Percentiles rank a stretch among this genome's conserved stretches.
Conservation (phyloP, 2,888 invertebrate genomes). For the Leucozona laternaria region DNA sequence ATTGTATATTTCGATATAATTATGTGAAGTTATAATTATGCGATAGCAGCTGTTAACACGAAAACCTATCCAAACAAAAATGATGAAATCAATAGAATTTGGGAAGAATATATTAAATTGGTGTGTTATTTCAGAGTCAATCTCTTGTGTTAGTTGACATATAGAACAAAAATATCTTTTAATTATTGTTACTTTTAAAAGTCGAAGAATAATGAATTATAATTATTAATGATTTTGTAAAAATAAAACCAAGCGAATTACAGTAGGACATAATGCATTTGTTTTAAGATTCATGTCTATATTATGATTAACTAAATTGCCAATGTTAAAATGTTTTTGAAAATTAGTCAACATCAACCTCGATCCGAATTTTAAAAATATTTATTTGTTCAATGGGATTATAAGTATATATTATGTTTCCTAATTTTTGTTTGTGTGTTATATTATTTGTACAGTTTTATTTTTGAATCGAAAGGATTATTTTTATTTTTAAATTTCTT, state of each 20-base stretch:
- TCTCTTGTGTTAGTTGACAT: slow-evolving; percentile 16
- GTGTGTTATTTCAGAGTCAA: not conserved
- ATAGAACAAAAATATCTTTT: not conserved
- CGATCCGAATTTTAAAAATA: not conserved
- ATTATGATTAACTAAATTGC: slow-evolving; percentile 1
- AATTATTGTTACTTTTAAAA: slow-evolving; percentile 4
- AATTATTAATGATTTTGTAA: not conserved
- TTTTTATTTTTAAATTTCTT: slow-evolving; percentile 78
- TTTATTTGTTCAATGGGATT: slow-evolving; percentile 1
- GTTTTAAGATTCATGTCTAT: not conserved
- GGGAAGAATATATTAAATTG: not conserved
- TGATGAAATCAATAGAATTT: slow-evolving; percentile 5
- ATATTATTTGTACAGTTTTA: slow-evolving; percentile 12
- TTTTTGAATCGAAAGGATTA: not conserved
- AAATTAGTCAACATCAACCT: slow-evolving; percentile 30
- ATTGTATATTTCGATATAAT: not conserved
- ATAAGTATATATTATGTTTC: slow-evolving; percentile 5
- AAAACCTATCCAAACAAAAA: not conserved
- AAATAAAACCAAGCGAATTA: slow-evolving; percentile 8
- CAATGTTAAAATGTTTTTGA: slow-evolving; percentile 24
- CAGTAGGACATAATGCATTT: not conserved
- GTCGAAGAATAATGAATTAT: not conserved
- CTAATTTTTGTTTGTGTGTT: not conserved
- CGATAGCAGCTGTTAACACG: not conserved
- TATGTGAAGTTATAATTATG: not conserved